Conservation (phyloP, 64 coral and sea anemone species). For the Platygyra sinensis region DNA sequence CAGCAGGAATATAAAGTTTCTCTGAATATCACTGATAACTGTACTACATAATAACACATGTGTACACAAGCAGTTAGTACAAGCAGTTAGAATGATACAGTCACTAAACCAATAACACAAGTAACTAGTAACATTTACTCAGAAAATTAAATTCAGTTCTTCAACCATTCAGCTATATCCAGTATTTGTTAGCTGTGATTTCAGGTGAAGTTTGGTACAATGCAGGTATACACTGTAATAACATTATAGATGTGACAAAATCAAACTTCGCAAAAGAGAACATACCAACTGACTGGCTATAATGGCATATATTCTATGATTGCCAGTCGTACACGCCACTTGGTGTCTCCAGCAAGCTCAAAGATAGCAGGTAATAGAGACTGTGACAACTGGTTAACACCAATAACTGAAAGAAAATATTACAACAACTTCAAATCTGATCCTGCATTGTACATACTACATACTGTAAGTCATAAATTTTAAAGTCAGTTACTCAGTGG, state of each 20-base stretch:
- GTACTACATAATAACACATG: too few species aligned
- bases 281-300: slow-evolving; percentile 84
- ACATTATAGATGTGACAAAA: neutral
- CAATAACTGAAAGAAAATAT: slow-evolving; percentile 77
- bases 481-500: too few species aligned
- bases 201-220: neutral
- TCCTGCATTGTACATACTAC: neutral
- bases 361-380: slow-evolving; percentile 93
- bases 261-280: neutral
- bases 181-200: neutral
- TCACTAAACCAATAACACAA: too few species aligned
- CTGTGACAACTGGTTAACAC: slow-evolving; percentile 93
- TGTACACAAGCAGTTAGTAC: too few species aligned
- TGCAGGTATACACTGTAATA: neutral
- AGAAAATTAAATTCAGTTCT: neutral
- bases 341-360: slow-evolving; percentile 91
- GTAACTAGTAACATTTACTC: too few species aligned
- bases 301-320: slow-evolving; percentile 99
- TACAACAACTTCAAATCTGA: neutral
- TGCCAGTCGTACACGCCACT: slow-evolving; percentile 94
- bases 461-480: neutral
- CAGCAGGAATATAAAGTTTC: neutral
- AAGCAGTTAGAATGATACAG: too few species aligned
- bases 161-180: neutral
- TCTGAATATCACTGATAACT: neutral